Evolutionary conservation across 2,113 vertebrate genomes (phyloP).

Genomic region (Hymenochirus boettgeri): DNA sequence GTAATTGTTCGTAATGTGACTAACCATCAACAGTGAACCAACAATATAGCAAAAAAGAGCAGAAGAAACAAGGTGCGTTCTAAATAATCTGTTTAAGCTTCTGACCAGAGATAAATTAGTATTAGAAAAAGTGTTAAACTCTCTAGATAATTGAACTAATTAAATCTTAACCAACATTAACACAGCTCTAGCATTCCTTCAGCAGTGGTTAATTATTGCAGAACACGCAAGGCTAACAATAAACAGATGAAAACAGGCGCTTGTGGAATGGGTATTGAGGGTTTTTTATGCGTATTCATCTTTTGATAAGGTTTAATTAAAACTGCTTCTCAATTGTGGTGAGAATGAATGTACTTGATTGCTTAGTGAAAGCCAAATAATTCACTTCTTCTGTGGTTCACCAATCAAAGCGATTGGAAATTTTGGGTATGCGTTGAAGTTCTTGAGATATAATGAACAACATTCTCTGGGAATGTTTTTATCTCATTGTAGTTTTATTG

Average conservation of each 20-base stretch:
- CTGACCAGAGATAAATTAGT: slow-evolving; percentile 66
- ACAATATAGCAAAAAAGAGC: background rate
- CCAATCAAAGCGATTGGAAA: slow-evolving; percentile 84
- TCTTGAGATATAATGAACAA: slow-evolving; percentile 73
- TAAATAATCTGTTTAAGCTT: slow-evolving; percentile 39
- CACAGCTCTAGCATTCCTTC: slow-evolving; percentile 68
- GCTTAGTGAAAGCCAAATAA: slow-evolving; percentile 85
- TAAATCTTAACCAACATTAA: slow-evolving; percentile 80
- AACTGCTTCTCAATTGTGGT: slow-evolving; percentile 83
- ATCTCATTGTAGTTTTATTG: slow-evolving; percentile 55
- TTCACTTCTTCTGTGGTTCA: slow-evolving; percentile 85
- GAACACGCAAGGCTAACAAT: slow-evolving; percentile 71
- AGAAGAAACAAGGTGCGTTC: slow-evolving; percentile 2
- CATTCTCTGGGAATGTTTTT: slow-evolving; percentile 60
- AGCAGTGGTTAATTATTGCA: slow-evolving; percentile 74
- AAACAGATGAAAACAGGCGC: slow-evolving; percentile 80
- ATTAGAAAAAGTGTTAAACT: slow-evolving; percentile 60
- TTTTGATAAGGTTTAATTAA: slow-evolving; percentile 97
- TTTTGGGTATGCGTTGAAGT: slow-evolving; percentile 79
- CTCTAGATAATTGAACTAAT: slow-evolving; percentile 80
- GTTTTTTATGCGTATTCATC: slow-evolving; percentile 83
- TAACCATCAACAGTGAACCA: slow-evolving; percentile 45
- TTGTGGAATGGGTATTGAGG: slow-evolving; percentile 72
- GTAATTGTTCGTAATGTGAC: too few species aligned
- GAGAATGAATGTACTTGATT: slow-evolving; percentile 90